Evolutionary conservation across 2,113 vertebrate species (phyloP).

Genomic region (Porphyrio hochstetteri): DNA sequence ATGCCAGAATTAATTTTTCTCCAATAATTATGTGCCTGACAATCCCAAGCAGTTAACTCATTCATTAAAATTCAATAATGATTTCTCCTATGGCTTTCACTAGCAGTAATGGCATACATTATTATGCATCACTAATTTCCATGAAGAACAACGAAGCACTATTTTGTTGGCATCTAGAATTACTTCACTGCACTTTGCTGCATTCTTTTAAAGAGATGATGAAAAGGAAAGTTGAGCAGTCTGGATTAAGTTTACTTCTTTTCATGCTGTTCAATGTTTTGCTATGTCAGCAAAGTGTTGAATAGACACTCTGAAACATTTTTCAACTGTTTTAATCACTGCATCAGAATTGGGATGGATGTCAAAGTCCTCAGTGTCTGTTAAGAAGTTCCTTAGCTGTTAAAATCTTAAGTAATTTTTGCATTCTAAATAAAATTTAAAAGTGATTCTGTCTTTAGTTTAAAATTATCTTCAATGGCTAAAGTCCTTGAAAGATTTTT

Average conservation of each 20-base stretch:
- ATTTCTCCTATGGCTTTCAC: conserved; percentile 70
- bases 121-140: conserved; percentile 73
- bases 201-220: conserved; percentile 4
- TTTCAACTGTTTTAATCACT: conserved; percentile 8
- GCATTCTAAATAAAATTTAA: background rate
- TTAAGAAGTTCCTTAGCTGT: background rate
- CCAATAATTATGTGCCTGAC: conserved; percentile 72
- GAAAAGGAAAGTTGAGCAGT: background rate
- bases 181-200: conserved; percentile 17
- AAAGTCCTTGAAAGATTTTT: background rate
- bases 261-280: background rate
- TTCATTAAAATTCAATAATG: conserved; percentile 77
- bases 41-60: conserved; percentile 71
- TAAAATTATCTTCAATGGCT: background rate
- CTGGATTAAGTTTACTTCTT: background rate
- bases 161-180: conserved; percentile 67
- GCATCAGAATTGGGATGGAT: background rate
- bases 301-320: background rate
- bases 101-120: conserved; percentile 68
- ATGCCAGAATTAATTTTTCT: conserved; percentile 76
- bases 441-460: background rate
- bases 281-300: background rate
- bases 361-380: background rate
- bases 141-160: conserved; percentile 71
- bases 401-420: background rate